Evolutionary conservation across 2,113 vertebrate genomes (phyloP).

Genomic region (Mustela lutreola): DNA sequence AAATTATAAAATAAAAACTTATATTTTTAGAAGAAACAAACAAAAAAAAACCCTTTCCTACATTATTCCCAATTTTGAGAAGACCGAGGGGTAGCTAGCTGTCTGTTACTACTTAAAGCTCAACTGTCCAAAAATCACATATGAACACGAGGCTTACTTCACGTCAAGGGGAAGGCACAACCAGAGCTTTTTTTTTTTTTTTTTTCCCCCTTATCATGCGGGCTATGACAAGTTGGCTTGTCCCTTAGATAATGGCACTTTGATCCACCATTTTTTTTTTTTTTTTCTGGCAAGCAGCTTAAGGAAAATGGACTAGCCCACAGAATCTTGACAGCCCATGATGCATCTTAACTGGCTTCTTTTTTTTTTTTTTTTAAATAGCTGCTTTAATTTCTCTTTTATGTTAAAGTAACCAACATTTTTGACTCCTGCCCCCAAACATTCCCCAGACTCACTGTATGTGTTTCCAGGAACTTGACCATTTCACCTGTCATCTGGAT

Average conservation of each 20-base stretch:
- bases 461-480: background rate
- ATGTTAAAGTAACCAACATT: background rate
- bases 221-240: rapidly evolving
- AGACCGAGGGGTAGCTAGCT: background rate
- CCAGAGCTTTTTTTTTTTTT: background rate
- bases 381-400: background rate
- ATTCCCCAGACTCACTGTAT: background rate
- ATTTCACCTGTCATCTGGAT: background rate
- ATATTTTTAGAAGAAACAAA: background rate
- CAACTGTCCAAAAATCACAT: background rate
- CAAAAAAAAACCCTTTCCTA: background rate
- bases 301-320: background rate
- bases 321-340: background rate
- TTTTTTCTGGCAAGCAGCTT: background rate
- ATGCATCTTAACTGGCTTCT: background rate
- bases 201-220: background rate
- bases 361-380: background rate
- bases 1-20: background rate
- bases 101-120: background rate
- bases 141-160: background rate
- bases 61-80: background rate
- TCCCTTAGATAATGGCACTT: background rate
- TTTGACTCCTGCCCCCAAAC: background rate
- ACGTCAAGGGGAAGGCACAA: background rate
- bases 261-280: background rate